Evolutionary conservation across 2,797 vertebrate species (phyloP).

Genomic region (Strix occidentalis): DNA sequence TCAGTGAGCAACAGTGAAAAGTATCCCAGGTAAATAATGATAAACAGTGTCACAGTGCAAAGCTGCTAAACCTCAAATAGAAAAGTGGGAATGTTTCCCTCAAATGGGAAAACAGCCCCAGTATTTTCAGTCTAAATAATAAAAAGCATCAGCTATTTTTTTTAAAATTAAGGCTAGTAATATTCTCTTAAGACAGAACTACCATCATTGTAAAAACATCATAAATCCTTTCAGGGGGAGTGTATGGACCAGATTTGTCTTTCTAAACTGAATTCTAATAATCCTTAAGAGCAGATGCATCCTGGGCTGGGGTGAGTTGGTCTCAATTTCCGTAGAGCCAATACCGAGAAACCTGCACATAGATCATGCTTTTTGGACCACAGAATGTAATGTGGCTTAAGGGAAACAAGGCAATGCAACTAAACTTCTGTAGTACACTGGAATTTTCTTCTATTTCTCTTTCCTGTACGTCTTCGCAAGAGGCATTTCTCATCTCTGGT

Average conservation of each 20-base stretch:
- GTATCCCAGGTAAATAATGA: background rate
- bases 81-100: background rate
- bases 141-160: background rate
- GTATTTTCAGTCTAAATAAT: background rate
- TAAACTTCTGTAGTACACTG: background rate
- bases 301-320: background rate
- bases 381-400: background rate
- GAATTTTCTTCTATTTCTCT: background rate
- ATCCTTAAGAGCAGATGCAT: background rate
- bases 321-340: background rate
- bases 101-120: background rate
- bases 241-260: background rate
- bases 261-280: background rate
- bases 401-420: background rate
- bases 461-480: fast-evolving
- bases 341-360: background rate
- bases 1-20: background rate
- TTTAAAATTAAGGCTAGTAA: background rate
- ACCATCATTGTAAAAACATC: background rate
- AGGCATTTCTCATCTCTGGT: background rate
- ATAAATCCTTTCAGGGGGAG: background rate
- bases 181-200: background rate
- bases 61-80: background rate
- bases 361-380: background rate
- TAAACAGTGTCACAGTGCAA: background rate